Conservation (phyloP, 2,113 vertebrate species). For the Manacus vitellinus region DNA sequence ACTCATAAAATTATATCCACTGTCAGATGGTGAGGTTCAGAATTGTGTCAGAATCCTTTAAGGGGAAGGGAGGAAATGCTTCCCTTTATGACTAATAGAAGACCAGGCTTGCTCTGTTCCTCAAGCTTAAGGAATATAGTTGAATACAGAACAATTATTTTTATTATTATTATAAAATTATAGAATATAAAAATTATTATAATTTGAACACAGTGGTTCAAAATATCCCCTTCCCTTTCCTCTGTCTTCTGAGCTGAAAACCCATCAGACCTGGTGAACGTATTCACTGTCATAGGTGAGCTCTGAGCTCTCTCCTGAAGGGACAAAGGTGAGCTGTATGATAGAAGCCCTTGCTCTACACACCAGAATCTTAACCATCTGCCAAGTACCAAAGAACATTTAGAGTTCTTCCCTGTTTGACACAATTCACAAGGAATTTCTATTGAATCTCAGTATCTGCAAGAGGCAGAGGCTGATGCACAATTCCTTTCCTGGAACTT, state of each 20-base stretch:
- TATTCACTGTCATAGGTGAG: neutral
- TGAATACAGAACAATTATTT: neutral
- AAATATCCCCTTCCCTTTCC: neutral
- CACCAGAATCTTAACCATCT: neutral
- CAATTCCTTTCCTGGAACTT: neutral
- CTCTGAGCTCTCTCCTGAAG: neutral
- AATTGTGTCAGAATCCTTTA: neutral
- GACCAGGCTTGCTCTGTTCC: neutral
- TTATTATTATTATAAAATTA: no score
- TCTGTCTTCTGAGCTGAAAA: neutral
- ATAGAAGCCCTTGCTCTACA: neutral
- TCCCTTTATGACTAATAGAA: neutral
- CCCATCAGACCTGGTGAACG: neutral
- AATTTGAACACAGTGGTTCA: neutral
- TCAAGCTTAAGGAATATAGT: neutral
- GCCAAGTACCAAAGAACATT: neutral
- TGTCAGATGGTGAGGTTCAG: neutral
- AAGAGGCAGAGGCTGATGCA: neutral
- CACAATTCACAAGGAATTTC: neutral
- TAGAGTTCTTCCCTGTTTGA: neutral
- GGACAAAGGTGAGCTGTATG: neutral
- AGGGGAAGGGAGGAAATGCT: neutral
- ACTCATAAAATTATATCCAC: neutral
- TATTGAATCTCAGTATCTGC: neutral
- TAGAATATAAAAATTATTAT: no score